Percentiles rank a stretch among this genome's conserved stretches.
Evolutionary conservation across 2,113 vertebrate genomes (phyloP).

Genomic region (Opisthocomus hoazin): DNA sequence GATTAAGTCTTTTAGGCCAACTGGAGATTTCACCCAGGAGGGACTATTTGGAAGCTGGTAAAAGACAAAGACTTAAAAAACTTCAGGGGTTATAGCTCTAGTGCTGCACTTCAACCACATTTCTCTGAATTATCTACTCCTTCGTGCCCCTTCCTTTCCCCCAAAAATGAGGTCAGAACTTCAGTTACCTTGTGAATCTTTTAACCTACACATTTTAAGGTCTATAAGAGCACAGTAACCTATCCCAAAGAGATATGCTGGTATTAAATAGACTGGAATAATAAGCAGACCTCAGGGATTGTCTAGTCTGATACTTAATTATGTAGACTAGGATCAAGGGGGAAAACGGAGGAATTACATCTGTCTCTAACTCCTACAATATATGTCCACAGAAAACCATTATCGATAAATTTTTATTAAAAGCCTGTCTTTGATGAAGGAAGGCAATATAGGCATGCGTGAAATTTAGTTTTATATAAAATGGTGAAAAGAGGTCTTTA

Average conservation of each 20-base stretch:
- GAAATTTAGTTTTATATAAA: background rate
- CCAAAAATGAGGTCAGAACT: constrained; percentile 2
- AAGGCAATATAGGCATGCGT: background rate
- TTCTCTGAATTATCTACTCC: constrained; percentile 1
- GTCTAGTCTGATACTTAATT: constrained; percentile 58
- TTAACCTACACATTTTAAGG: background rate
- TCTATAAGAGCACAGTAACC: background rate
- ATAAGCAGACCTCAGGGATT: constrained; percentile 47
- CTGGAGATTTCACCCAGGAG: constrained; percentile 53
- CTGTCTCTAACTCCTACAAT: background rate
- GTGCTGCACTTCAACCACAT: background rate
- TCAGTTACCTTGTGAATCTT: constrained; percentile 15
- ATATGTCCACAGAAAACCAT: background rate
- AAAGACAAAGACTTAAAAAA: constrained; percentile 19
- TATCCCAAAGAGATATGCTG: constrained; percentile 6
- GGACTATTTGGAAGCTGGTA: background rate
- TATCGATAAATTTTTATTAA: background rate
- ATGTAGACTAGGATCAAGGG: constrained; percentile 36
- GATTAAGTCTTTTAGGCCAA: constrained; percentile 51
- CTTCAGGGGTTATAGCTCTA: constrained; percentile 11
- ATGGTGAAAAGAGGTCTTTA: background rate
- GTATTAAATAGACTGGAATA: constrained; percentile 59
- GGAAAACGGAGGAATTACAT: constrained; percentile 15
- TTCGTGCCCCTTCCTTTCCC: background rate
- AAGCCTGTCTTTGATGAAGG: background rate